Conservation (phyloP, 2,113 vertebrate species). For the Daboia siamensis region DNA sequence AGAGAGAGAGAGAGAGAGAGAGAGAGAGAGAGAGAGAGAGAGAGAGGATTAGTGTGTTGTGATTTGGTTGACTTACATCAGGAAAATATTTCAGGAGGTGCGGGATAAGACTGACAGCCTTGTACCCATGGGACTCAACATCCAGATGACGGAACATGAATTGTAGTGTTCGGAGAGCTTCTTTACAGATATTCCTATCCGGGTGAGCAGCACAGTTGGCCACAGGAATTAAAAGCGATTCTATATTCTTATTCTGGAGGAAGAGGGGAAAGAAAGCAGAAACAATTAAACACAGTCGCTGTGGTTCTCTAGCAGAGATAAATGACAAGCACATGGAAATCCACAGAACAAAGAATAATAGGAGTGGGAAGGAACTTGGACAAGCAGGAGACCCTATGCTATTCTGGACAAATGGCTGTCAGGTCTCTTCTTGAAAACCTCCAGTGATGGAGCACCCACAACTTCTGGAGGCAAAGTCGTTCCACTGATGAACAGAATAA, state of each 20-base stretch:
- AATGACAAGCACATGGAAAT: not conserved
- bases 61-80: not conserved
- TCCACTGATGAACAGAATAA: too few species aligned
- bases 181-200: not conserved
- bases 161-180: not conserved
- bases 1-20: too few species aligned
- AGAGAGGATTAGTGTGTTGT: not conserved
- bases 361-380: too few species aligned
- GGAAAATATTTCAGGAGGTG: not conserved
- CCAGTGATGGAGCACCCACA: too few species aligned
- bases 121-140: not conserved
- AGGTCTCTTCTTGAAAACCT: too few species aligned
- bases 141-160: not conserved
- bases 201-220: not conserved
- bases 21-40: too few species aligned
- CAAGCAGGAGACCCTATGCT: too few species aligned
- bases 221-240: not conserved
- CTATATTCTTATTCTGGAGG: not conserved
- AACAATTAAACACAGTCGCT: too few species aligned
- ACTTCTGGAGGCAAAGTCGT: too few species aligned
- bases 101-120: not conserved
- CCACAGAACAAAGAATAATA: not conserved
- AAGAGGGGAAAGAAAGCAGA: not conserved
- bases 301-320: not conserved
- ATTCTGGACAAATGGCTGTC: too few species aligned